Base-by-base conservation (phyloP, 1,140 invertebrate species). In the Tetramorium alpestre region DNA sequence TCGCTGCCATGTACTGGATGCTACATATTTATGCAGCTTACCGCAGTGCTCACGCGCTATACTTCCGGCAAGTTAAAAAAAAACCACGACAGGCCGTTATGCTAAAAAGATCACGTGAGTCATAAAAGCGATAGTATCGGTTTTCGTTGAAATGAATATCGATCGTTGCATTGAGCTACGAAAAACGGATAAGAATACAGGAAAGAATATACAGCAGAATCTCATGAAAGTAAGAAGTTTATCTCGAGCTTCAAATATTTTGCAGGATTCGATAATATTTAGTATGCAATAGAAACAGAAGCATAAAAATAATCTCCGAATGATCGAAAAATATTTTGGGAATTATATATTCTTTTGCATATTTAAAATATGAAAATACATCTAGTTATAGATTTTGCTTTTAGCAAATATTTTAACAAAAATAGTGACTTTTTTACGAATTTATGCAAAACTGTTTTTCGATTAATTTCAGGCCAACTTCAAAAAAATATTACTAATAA, bases 31-130 rank as follows among this genome's bases (percentile, higher is more conserved):
- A 82, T 58, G 51, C 69, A 72, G 22, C 47, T 44, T 47, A 60
- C 33, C 51, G 44, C 51, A 67, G 22, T 72, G 51, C 41, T 56
- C 25, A 33, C 38, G 25, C 11, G 49, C 25, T 28, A 64, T 13
- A 72, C 33, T 33, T 44, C 62, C 47, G 77, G 47, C 64, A 73
- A 73, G 16, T 69, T 69, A 58, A 73, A 60, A 82, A 82, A 33
- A 58, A 69, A 56, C 11, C 3, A 60, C 33, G 13, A 25, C 16
- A 3, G 8, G 2, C 11, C 64, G 25, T 80, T 51, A 70, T 16
- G 33, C 33, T 81, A 70, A 82, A 73, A 72, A 82, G 41, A 60
- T 82, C 56, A 72, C 16, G 51, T 56, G 16, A 58, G 38, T 82
- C 38, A 7, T n/a, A 10, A 56, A 70, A 81, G 80, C 54, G 54